Base-by-base conservation (phyloP, 2,888 invertebrate species). In the Dilophus febrilis region DNA sequence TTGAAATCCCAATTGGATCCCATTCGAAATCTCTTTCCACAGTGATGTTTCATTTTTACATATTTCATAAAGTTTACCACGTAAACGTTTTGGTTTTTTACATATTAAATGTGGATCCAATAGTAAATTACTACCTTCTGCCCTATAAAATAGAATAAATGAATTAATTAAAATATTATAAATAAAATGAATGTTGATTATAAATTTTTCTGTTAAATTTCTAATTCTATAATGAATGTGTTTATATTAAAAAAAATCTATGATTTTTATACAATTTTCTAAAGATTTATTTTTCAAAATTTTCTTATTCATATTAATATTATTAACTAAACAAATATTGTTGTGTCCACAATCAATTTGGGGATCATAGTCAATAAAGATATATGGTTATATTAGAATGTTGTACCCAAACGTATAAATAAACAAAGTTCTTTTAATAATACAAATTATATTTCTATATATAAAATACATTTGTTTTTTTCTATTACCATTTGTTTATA, bases 101-200 rank as follows among this genome's bases (percentile, higher is more conserved):
- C 91, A 91, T 55, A 88, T 77, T 65, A 83, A 74, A 58, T 79
- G 76, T 48, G 87, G 87, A 64, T 91, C 90, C 68, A 90, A 75
- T 54, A 88, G 77, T 56, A 88, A 74, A 61, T 87, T 85, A 67
- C 80, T 83, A 64, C 81, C 72, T 56, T 80, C 74, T 64, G 79
- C 78, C 81, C 83, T 83, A 65, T 3, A 54, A 52, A 22, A 42
- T 6, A 22, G 6, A 27, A 27, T 48, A 45, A 36, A 29, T 12
- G 14, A 31, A 14, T 14, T 4, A 2, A 27, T 35, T 22, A 29
- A 29, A 14, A 22, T 22, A n/a, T 34, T 8, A n/a, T 14, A 16
- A 12, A 14, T 34, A 10, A 6, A 10, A 10, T 31, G 11, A 13
- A 27, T 27, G 11, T 27, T 27, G 6, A 27, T 6, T 27, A 27